phyloP scores from a whole-genome alignment of 1,140 invertebrate genomes.

The Acromyrmex echinatior region DNA sequence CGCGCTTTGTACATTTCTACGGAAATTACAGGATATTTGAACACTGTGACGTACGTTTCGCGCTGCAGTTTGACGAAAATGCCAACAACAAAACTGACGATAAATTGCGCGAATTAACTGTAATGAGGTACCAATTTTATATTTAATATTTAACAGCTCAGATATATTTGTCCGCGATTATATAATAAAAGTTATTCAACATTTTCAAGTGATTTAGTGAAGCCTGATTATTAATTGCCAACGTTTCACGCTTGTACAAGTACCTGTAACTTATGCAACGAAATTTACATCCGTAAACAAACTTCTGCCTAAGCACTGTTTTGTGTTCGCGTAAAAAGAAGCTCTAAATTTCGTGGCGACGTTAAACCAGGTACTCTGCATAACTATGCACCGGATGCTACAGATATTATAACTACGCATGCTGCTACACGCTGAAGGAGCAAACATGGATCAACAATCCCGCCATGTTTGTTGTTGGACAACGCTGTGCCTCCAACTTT shows the following conservation, averaged over 20 bases:
- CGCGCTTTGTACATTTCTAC: conserved; percentile 75
- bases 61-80: conserved; percentile 21
- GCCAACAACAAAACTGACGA: not conserved
- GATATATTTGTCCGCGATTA: not conserved
- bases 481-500: conserved; percentile 38
- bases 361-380: not conserved
- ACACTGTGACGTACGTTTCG: conserved; percentile 33
- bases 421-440: conserved; percentile 29
- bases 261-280: not conserved
- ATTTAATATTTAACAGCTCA: not conserved
- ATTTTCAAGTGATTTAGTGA: not conserved
- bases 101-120: not conserved
- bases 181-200: not conserved
- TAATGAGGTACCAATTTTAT: conserved; percentile 42
- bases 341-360: conserved; percentile 2
- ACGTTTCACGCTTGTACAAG: no score
- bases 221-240: not conserved
- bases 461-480: conserved; percentile 40
- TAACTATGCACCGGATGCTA: conserved; percentile 35
- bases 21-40: conserved; percentile 75
- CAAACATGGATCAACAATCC: conserved; percentile 33
- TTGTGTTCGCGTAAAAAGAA: conserved; percentile 26
- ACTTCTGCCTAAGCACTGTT: conserved; percentile 2
- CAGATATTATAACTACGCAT: conserved; percentile 40
- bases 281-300: conserved; percentile 6